Percentiles rank a stretch among this genome's conserved stretches.
phyloP scores from a whole-genome alignment of 2,113 vertebrate genomes.

The Sus scrofa region DNA sequence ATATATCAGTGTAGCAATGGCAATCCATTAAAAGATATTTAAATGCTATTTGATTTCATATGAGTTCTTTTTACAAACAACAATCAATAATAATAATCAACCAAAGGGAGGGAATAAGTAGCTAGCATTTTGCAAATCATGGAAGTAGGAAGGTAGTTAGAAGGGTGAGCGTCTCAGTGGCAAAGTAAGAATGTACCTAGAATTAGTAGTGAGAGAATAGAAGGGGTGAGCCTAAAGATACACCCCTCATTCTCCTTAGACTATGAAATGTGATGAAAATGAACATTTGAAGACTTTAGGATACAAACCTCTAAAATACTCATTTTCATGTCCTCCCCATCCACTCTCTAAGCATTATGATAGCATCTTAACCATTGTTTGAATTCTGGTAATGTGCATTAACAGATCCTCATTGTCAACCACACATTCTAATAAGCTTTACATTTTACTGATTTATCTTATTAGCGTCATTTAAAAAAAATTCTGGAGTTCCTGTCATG shows the following conservation, averaged over 20 bases:
- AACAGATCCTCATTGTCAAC: too few species aligned
- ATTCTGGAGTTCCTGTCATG: too few species aligned
- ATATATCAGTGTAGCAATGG: background rate
- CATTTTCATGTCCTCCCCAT: too few species aligned
- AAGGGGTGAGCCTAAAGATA: background rate
- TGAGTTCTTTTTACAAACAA: background rate
- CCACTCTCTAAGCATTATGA: too few species aligned
- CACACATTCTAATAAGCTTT: too few species aligned
- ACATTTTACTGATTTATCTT: too few species aligned
- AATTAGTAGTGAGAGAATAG: background rate
- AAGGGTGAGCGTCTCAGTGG: background rate
- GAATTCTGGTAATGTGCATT: too few species aligned
- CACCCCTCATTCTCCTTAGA: background rate
- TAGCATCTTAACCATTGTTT: too few species aligned
- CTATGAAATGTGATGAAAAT: background rate
- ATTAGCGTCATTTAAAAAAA: too few species aligned
- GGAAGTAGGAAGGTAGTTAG: background rate
- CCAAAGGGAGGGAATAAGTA: background rate
- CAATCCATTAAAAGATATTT: background rate
- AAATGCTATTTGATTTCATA: background rate
- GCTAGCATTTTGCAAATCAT: background rate
- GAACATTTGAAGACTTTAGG: background rate
- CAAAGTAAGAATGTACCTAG: background rate
- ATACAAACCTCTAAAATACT: too few species aligned
- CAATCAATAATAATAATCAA: background rate